Base-by-base conservation (phyloP, 2,113 vertebrate genomes). In the Atherinomorus stipes region DNA sequence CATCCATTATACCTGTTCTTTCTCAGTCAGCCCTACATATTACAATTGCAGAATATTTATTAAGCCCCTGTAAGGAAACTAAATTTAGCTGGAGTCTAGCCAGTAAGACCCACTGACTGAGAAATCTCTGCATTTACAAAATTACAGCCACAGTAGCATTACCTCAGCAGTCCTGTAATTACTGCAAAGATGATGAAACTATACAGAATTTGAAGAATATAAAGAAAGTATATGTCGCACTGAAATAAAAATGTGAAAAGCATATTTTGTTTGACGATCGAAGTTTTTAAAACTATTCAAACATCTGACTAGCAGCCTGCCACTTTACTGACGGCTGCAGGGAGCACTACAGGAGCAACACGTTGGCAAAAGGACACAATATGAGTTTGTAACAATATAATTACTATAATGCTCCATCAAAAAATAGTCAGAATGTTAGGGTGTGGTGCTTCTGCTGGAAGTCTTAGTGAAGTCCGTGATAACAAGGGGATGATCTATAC, bases 281-380 rank as follows among this genome's bases (percentile, higher is more conserved):
- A 15, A 6, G 4, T 47, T 4, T 38, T 6, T 34, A 34, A 34
- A 34, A 44, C 44, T 47, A 6, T 19, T 19, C 19, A 18, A 18
- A 45, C 4, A 45, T 45, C 9, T 45, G 16, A 45, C 6, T 16
- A 42, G 10, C 12, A 12, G 4, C 16, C 11, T 16, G 2, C 44
- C 15, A 18, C 44, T 6, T 16, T n/a, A n/a, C n/a, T n/a, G n/a
- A n/a, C n/a, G n/a, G n/a, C n/a, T n/a, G n/a, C n/a, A n/a, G 11
- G 42, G 42, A 16, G 34, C 10, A 38, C 23, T 1, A 26, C 2
- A 28, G 10, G 25, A 75, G 76, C 71, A 80, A 87, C 79, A 80
- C 71, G 67, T 71, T 63, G 40, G 1, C 9, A 28, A 44, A 19
- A 21, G 9, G 38, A 2, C 7, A 37, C 44, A 19, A 1, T 15